Base-by-base conservation (phyloP, 2,888 invertebrate species). In the Calameuta filiformis region DNA sequence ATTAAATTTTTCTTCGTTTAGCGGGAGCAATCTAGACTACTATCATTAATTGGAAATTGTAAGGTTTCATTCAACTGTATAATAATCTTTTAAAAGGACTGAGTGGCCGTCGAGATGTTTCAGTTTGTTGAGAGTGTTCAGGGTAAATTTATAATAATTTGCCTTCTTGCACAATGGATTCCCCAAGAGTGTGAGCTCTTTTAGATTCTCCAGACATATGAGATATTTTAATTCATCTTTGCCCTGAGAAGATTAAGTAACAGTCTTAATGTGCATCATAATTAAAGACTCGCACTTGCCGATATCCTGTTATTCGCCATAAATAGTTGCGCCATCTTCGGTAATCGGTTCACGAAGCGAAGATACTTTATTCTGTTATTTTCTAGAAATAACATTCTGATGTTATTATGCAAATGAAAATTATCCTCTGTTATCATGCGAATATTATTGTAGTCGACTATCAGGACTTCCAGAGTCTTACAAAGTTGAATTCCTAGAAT, bases 391-490 rank as follows among this genome's bases (percentile, higher is more conserved):
- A 87, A 34, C n/a, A 77, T 76, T n/a, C 74, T 78, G 12, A 87
- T 68, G 68, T 79, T 82, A 75, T 77, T 74, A 35, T 81, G 79
- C 4, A 33, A n/a, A 35, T 75, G 69, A 69, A 87, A 85, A 68
- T 79, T 75, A 40, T 81, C 75, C 35, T 69, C 69, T 11, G 73
- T 69, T 68, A 87, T 68, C 34, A 37, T 75, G 77, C 81, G 76
- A 71, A 87, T 83, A 77, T 83, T 79, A 35, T 87, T 87, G n/a
- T 81, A 73, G 81, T 87, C 86, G 76, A 87, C 73, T 40, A 82
- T 73, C 34, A 81, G 73, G 33, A 82, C 83, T 77, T 81, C 82
- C 73, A 87, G 77, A 68, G 73, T 80, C 11, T 78, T 73, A 30
- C 81, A 84, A 73, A 80, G 30, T 68, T 79, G 75, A 31, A 86